Base-by-base conservation (phyloP, 1,140 invertebrate genomes). In the Apolygus lucorum region DNA sequence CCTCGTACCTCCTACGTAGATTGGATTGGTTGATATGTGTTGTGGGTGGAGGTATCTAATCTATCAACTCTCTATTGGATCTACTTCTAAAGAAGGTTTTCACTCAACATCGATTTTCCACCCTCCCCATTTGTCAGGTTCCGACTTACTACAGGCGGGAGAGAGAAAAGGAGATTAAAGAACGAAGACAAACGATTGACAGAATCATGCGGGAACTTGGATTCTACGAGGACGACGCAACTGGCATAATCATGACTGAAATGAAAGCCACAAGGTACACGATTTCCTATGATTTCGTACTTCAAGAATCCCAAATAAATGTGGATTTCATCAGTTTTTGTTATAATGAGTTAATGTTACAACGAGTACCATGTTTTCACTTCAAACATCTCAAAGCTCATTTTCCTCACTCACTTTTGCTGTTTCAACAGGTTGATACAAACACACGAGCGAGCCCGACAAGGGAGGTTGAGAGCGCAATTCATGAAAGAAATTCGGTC, bases 401-500 rank as follows among this genome's bases (percentile, higher is more conserved):
- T 42, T 42, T 42, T 42, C 4, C 17, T 42, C 34, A 42, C 4
- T 42, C 17, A 42, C 34, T 42, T 42, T 42, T 42, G 2, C 28
- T 13, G 14, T 28, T 29, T 28, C 25, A 17, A 42, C 17, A 68
- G 52, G 14, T 81, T 95, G 0, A 88, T 98, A 68, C 94, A 96
- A 77, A 87, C 86, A 27, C 92, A 96, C 75, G 95, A 97, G 79
- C 80, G 95, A 74, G 94, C 93, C 0, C 83, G 94, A 52, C 94
- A 96, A 78, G 94, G 91, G 25, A 81, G 93, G 72, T 75, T 84
- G 4, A 74, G 84, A 65, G 87, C 91, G 11, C 90, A 94, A 76
- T 93, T 95, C 74, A 95, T 96, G 90, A 90, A 90, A 78, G 92
- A 95, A 80, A 91, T 96, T 67, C 81, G 87, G 26, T 81, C 86